Conservation (phyloP, 2,113 vertebrate genomes). For the Tretioscincus oriximinensis region DNA sequence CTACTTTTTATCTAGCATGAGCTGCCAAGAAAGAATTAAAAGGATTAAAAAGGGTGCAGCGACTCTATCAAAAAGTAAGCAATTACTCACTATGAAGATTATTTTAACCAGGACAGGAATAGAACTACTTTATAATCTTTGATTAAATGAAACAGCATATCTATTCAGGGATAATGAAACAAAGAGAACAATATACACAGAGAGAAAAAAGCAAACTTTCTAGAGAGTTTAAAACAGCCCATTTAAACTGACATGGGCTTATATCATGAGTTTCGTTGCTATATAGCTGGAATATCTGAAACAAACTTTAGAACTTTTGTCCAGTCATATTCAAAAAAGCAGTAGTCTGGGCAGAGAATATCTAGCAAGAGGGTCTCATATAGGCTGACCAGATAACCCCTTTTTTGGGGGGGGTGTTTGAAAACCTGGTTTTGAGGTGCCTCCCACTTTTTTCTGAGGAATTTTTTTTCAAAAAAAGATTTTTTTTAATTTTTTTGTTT, state of each 20-base stretch:
- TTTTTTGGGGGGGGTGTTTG: no score
- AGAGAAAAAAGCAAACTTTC: slow-evolving; percentile 2
- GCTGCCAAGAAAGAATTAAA: slow-evolving; percentile 11
- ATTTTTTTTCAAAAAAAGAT: no score
- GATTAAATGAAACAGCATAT: not conserved
- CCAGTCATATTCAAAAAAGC: no score
- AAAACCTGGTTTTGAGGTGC: no score
- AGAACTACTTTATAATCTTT: slow-evolving; percentile 11
- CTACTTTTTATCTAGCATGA: not conserved
- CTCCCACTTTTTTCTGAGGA: no score
- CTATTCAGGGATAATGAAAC: not conserved
- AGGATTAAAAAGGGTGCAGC: not conserved
- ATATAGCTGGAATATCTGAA: not conserved
- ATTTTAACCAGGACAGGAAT: slow-evolving; percentile 14
- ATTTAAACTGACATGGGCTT: not conserved
- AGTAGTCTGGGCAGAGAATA: no score
- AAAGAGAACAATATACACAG: not conserved
- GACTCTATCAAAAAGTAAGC: slow-evolving; percentile 18
- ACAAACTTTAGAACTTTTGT: not conserved
- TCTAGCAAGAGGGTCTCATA: no score
- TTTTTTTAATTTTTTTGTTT: no score
- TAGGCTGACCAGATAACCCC: no score
- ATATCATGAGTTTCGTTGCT: not conserved
- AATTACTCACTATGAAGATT: slow-evolving; percentile 23
- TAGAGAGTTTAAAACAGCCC: not conserved